These are phyloP conservation scores for Lethrus apterus DNA, from an alignment of 1,140 invertebrate species.

Conservation along the genomic window DNA sequence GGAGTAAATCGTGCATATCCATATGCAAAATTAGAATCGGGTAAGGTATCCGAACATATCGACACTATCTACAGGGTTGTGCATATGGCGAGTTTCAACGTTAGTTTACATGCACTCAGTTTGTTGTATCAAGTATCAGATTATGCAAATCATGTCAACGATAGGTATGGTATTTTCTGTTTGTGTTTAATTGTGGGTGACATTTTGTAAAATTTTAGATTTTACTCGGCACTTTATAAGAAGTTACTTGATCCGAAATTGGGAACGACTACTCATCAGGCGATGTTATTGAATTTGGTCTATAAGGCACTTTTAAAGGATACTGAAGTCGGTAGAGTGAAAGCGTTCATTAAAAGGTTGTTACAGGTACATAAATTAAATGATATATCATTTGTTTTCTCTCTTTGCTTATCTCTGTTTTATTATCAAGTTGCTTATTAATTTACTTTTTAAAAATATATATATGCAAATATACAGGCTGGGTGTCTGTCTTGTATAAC, in stretches of 20 bases:
- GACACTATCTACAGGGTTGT: constrained; percentile 86
- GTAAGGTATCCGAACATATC: constrained; percentile 59
- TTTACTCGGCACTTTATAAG: constrained; percentile 83
- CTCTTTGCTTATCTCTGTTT: not conserved
- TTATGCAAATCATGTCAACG: constrained; percentile 46
- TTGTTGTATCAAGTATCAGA: constrained; percentile 78
- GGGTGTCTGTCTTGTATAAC: no score
- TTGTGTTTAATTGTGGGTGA: constrained; percentile 1
- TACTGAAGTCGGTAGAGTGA: constrained; percentile 57
- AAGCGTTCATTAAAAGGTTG: constrained; percentile 84
- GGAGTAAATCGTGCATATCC: constrained; percentile 86
- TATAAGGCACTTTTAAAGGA: constrained; percentile 81
- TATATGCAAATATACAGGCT: no score
- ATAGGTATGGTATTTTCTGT: constrained; percentile 50
- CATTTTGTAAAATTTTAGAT: no score
- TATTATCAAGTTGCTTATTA: no score
- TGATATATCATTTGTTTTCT: not conserved
- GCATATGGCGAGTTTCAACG: constrained; percentile 74
- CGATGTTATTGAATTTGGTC: constrained; percentile 81
- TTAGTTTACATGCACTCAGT: constrained; percentile 78
- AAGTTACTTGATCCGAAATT: constrained; percentile 77
- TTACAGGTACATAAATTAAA: constrained; percentile 71
- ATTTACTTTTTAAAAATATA: no score
- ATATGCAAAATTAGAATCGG: constrained; percentile 55
- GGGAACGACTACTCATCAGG: constrained; percentile 63